A percentile compares a stretch with the other conserved stretches of the same genome.
Evolutionary conservation across 2,113 vertebrate species (phyloP).

Genomic region (Silurus glanis): DNA sequence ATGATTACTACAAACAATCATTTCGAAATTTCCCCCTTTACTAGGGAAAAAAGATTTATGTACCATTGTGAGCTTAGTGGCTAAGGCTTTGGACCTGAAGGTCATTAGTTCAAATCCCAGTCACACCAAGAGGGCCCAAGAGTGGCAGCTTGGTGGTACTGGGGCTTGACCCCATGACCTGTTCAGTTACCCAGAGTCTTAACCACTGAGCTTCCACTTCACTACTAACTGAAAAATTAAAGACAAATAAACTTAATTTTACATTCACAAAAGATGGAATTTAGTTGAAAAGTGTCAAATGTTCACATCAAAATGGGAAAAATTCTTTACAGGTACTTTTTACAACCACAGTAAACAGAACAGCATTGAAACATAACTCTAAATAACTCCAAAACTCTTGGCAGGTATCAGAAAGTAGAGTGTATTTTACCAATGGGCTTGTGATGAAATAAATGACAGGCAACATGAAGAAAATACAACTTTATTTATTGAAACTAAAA

Average conservation of each 20-base stretch:
- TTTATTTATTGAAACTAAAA: constrained; percentile 58
- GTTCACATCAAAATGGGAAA: neutral
- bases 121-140: too few species aligned
- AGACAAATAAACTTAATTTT: too few species aligned
- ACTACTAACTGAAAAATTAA: too few species aligned
- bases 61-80: neutral
- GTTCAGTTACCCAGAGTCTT: too few species aligned
- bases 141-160: too few species aligned
- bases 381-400: neutral
- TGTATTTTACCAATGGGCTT: neutral
- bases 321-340: neutral
- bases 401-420: neutral
- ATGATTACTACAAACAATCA: neutral
- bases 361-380: neutral
- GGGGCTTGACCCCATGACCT: too few species aligned
- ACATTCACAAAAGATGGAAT: too few species aligned
- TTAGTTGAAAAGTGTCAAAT: too few species aligned
- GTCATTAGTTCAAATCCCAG: too few species aligned
- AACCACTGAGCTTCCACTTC: too few species aligned
- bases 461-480: constrained; percentile 51
- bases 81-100: too few species aligned
- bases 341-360: neutral
- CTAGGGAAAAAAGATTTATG: neutral
- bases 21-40: neutral
- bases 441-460: neutral